These are phyloP conservation scores for Bombycilla garrulus DNA, from an alignment of 2,113 vertebrate species.

Conservation along the genomic window DNA sequence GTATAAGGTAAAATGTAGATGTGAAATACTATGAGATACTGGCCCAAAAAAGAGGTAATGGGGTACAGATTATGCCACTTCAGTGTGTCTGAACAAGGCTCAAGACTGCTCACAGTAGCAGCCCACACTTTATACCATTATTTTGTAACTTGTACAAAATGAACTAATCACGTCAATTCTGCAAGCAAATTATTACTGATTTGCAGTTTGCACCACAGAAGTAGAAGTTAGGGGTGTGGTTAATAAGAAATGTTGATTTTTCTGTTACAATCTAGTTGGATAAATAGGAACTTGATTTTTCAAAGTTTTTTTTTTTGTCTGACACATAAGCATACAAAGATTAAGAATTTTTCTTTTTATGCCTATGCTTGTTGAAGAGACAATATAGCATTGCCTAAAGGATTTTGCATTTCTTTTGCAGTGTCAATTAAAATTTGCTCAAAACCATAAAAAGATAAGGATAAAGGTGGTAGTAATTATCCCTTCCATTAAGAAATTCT, in stretches of 20 bases:
- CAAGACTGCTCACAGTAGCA: not conserved
- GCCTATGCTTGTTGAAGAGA: not conserved
- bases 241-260: not conserved
- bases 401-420: not conserved
- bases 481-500: not conserved
- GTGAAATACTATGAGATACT: not conserved
- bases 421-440: not conserved
- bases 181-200: not conserved
- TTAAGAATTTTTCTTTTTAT: not conserved
- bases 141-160: not conserved
- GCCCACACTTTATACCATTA: not conserved
- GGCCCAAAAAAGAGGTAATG: not conserved
- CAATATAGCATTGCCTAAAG: not conserved
- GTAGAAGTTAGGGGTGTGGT: not conserved
- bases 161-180: not conserved
- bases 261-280: not conserved
- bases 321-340: not conserved
- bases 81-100: not conserved
- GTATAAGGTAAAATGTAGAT: not conserved
- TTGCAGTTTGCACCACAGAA: not conserved
- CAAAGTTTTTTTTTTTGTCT: not conserved
- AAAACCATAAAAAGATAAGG: not conserved
- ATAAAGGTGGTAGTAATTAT: not conserved
- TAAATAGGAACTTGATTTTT: not conserved
- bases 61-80: not conserved